Conservation (phyloP, 2,113 vertebrate species). For the Kryptolebias marmoratus region DNA sequence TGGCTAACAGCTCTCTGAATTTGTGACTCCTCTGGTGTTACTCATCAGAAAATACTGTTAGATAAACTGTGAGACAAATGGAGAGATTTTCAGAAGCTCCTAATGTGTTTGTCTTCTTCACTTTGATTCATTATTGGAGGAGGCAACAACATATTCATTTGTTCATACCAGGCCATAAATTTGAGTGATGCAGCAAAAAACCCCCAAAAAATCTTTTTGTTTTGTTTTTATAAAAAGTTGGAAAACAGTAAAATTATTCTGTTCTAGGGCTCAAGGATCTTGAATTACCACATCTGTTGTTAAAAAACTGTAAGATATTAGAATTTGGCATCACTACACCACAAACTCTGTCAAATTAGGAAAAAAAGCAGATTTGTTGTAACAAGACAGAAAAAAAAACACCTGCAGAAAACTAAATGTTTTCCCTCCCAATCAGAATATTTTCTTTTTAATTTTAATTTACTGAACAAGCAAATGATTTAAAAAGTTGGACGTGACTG, state of each 20-base stretch:
- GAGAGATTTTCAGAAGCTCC: constrained; percentile 34
- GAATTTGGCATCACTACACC: not conserved
- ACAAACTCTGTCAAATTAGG: not conserved
- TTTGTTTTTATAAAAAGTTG: not conserved
- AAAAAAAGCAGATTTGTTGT: not conserved
- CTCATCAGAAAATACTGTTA: constrained; percentile 17
- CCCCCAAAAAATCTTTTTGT: not conserved
- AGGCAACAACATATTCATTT: constrained; percentile 29
- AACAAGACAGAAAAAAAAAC: no score
- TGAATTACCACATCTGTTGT: not conserved
- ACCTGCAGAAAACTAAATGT: no score
- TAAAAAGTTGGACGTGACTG: not conserved
- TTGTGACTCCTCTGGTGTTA: constrained; percentile 29
- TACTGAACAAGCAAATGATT: no score
- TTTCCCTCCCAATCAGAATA: no score
- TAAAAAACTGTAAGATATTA: not conserved
- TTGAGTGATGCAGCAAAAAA: constrained; percentile 9
- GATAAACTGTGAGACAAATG: constrained; percentile 19
- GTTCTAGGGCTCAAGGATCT: not conserved
- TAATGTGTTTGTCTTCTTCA: constrained; percentile 8
- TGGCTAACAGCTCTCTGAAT: constrained; percentile 13
- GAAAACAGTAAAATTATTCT: constrained; percentile 18
- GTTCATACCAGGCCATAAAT: constrained; percentile 5
- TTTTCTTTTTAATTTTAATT: no score
- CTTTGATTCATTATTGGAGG: constrained; percentile 33